These are phyloP conservation scores for Oreotrochilus melanogaster DNA, from an alignment of 2,113 vertebrate species.

Conservation along the genomic window DNA sequence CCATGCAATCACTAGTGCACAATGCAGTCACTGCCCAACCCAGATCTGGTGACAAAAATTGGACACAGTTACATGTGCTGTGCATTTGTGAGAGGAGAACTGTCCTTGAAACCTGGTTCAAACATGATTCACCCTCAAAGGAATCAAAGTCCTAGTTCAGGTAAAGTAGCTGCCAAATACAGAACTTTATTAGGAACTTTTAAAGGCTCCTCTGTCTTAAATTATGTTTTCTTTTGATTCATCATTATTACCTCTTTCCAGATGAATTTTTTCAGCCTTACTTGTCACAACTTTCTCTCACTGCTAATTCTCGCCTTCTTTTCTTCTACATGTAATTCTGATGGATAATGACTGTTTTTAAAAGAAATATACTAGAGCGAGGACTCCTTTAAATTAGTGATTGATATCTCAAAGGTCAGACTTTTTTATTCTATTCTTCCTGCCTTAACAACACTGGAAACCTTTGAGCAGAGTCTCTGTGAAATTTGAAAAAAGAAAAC, in stretches of 20 bases:
- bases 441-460: not conserved
- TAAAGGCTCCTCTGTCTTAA: slow-evolving; percentile 25
- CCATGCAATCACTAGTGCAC: not conserved
- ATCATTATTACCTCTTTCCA: not conserved
- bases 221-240: not conserved
- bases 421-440: not conserved
- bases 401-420: not conserved
- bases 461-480: not conserved
- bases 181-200: slow-evolving; percentile 25
- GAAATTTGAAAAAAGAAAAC: not conserved
- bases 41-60: slow-evolving; percentile 3
- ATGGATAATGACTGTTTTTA: not conserved
- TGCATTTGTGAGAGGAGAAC: not conserved
- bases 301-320: not conserved
- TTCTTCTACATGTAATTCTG: not conserved
- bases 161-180: slow-evolving; percentile 44
- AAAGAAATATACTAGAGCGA: not conserved
- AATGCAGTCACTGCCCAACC: not conserved
- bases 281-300: not conserved
- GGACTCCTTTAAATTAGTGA: not conserved
- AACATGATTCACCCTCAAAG: slow-evolving; percentile 43
- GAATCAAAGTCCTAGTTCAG: slow-evolving; percentile 69
- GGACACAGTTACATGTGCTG: not conserved
- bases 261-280: not conserved
- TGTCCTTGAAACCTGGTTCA: slow-evolving; percentile 65